These are phyloP conservation scores for Atrichornis clamosus DNA, from an alignment of 2,113 vertebrate species.

Conservation along the genomic window DNA sequence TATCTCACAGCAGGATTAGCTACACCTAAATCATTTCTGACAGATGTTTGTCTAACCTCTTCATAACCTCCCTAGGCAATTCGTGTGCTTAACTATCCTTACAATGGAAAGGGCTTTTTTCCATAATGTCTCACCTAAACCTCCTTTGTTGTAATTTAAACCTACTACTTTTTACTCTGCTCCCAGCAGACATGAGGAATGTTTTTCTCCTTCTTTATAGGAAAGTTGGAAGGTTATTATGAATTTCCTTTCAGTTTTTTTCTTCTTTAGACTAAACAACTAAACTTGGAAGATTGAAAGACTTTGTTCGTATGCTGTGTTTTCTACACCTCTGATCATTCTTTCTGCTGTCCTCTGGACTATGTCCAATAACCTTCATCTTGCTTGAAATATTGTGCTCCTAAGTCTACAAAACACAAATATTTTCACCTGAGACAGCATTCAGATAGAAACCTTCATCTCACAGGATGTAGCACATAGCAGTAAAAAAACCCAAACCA, in stretches of 20 bases:
- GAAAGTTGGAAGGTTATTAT: slow-evolving; percentile 20
- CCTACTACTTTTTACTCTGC: slow-evolving; percentile 22
- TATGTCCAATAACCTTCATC: not conserved
- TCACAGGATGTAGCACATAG: not conserved
- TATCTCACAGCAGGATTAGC: slow-evolving; percentile 58
- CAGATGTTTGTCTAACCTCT: slow-evolving; percentile 68
- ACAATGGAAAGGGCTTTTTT: slow-evolving; percentile 51
- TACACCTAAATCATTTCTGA: slow-evolving; percentile 64
- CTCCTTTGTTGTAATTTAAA: slow-evolving; percentile 61
- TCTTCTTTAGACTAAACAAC: slow-evolving; percentile 36
- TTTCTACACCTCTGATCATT: slow-evolving; percentile 17
- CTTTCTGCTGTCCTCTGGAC: not conserved
- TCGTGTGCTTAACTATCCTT: slow-evolving; percentile 64
- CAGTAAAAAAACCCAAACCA: not conserved
- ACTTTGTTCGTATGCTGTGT: not conserved
- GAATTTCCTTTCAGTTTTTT: not conserved
- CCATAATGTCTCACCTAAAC: slow-evolving; percentile 62
- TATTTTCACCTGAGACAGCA: not conserved
- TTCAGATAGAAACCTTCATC: not conserved
- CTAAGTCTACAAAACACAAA: not conserved
- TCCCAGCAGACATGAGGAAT: slow-evolving; percentile 48
- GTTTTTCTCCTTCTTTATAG: slow-evolving; percentile 44
- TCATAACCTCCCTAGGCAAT: slow-evolving; percentile 65
- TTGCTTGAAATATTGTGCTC: not conserved
- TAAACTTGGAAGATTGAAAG: slow-evolving; percentile 40